Percentiles rank a stretch among this genome's conserved stretches.
phyloP scores from a whole-genome alignment of 2,888 invertebrate genomes.

The Apodemia duryi region DNA sequence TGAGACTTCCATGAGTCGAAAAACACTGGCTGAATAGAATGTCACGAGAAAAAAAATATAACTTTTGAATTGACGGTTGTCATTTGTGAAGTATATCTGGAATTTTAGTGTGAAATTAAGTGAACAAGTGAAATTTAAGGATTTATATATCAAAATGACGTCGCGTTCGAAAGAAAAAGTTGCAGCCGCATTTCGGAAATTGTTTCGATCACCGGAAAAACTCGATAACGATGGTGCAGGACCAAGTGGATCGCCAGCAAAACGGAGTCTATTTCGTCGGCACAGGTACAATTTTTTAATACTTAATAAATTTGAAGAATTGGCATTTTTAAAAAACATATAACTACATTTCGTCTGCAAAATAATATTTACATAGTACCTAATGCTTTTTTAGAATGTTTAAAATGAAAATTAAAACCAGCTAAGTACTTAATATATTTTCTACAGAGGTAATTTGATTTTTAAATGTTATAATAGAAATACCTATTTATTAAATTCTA shows the following conservation, averaged over 20 bases:
- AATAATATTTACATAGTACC: no score
- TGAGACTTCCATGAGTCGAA: conserved; percentile 40
- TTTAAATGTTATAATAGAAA: no score
- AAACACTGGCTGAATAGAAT: conserved; percentile 17
- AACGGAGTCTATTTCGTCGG: conserved; percentile 72
- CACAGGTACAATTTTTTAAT: conserved; percentile 52
- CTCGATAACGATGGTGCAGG: conserved; percentile 82
- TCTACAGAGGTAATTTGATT: no score
- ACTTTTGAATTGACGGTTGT: neutral
- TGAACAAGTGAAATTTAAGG: conserved; percentile 21
- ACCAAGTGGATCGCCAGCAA: conserved; percentile 81
- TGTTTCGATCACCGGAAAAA: conserved; percentile 87
- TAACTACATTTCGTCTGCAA: no score
- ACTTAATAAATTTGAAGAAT: neutral
- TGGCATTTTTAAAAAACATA: no score
- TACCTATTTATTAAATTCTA: no score
- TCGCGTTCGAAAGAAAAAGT: conserved; percentile 90
- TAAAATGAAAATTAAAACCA: no score
- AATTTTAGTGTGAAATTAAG: conserved; percentile 19
- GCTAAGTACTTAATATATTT: no score
- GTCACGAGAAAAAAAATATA: conserved; percentile 3
- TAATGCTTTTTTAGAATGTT: no score
- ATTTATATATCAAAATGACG: conserved; percentile 79
- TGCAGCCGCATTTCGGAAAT: conserved; percentile 87
- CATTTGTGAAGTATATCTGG: conserved; percentile 20